Conservation (phyloP, 1,140 invertebrate species). For the Pogonognathellus flavescens region DNA sequence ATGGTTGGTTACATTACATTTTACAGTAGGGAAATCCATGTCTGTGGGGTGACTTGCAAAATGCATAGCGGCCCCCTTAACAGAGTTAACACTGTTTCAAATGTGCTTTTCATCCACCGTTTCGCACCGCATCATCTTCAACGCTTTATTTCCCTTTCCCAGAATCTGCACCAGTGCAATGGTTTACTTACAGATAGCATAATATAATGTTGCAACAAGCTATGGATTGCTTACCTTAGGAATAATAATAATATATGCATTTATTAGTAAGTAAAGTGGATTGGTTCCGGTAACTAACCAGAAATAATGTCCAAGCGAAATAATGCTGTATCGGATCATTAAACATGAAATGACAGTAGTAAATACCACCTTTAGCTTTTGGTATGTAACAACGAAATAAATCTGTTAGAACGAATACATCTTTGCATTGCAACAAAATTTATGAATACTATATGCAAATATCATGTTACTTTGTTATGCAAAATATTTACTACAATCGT, state of each 20-base stretch:
- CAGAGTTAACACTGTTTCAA: no score
- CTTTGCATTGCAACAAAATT: no score
- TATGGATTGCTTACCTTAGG: neutral
- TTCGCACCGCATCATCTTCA: neutral
- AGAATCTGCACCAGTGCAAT: neutral
- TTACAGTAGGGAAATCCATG: no score
- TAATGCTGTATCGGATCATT: slow-evolving; percentile 38
- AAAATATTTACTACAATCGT: no score
- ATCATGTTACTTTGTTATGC: no score
- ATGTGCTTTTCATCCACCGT: no score
- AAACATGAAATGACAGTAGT: slow-evolving; percentile 35
- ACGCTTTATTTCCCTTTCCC: neutral
- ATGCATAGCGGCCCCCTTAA: neutral
- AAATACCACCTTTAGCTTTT: neutral
- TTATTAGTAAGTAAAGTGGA: slow-evolving; percentile 8
- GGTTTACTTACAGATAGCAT: neutral
- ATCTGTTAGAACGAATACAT: neutral
- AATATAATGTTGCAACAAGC: no score
- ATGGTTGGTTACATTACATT: no score
- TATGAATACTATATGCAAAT: no score
- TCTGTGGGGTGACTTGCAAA: neutral
- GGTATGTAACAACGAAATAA: neutral
- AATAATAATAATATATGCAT: neutral
- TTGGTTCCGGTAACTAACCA: slow-evolving; percentile 38
- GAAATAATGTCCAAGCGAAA: slow-evolving; percentile 12